Base-by-base conservation (phyloP, 2,113 vertebrate species). In the Triplophysa siluroides region DNA sequence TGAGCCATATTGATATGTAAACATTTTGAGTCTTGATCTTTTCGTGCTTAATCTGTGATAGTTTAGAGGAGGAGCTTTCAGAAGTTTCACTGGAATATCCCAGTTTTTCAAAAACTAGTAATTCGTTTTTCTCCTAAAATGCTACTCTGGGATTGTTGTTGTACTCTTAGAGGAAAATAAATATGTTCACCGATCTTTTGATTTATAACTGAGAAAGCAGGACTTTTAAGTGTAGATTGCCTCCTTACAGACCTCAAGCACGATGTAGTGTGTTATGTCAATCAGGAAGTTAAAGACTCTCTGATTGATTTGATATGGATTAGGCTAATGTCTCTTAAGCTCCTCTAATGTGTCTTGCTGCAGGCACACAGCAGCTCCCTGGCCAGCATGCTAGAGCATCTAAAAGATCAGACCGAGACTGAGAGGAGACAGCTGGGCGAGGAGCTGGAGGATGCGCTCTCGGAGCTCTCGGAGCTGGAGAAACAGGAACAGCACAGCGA, bases 401-500 rank as follows among this genome's bases (percentile, higher is more conserved):
- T 95, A 71, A 91, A 95, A 86, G 88, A 92, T 29, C 93, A 94
- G 41, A 84, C 93, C 3, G 85, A 88, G 54, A 90, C 88, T 64
- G 93, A 90, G 54, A 88, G 89, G n/a, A 77, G 3, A 8, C 71
- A 93, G 81, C 84, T 98, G 54, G 88, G 95, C 71, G 92, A 91
- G 67, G 95, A 96, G 86, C 85, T 98, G 83, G 95, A 93, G 75
- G 93, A 90, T 45, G 88, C 92, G 9, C 85, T 98, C 78, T 92
- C 91, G n/a, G 96, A 97, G 78, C 89, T 98, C 6, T 91, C 94
- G 26, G 80, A 86, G 18, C 70, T 97, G 23, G 94, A 97, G 82
- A 87, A 88, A 0, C 90, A 95, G 79, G 96, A 98, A 58, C 88
- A 88, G 41, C 86, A 77, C 67, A 88, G 87, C 29, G 90, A 90